These are phyloP conservation scores for Illadopsis cleaveri DNA, from an alignment of 2,113 vertebrate genomes.

Conservation along the genomic window DNA sequence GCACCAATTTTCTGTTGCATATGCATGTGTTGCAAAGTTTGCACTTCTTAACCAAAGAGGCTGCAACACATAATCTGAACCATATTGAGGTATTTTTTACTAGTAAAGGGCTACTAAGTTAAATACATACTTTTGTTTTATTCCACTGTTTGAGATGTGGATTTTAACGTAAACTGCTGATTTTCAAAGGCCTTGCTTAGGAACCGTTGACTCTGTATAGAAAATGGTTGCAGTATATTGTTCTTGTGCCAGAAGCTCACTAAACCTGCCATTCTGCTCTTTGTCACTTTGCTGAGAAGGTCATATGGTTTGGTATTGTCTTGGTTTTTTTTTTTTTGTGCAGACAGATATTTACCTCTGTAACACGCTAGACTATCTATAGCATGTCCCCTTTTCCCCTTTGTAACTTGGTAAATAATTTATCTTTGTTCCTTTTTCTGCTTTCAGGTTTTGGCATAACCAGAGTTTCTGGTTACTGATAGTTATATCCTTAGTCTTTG, in stretches of 20 bases:
- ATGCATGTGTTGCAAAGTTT: not conserved
- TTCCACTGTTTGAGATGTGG: not conserved
- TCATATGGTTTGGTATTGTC: not conserved
- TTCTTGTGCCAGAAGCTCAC: not conserved
- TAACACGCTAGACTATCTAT: not conserved
- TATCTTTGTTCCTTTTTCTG: not conserved
- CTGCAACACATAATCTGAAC: not conserved
- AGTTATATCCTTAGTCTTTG: not conserved
- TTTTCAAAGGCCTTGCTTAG: not conserved
- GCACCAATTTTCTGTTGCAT: not conserved
- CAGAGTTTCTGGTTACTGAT: not conserved
- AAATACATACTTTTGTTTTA: not conserved
- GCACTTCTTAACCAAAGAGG: not conserved
- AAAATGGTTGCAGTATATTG: not conserved
- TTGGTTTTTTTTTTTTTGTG: rapidly evolving
- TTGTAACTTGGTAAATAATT: not conserved
- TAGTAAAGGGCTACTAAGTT: not conserved
- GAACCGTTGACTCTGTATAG: not conserved
- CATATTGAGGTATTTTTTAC: not conserved
- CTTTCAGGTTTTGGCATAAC: not conserved
- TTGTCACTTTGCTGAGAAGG: not conserved
- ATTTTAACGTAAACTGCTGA: not conserved
- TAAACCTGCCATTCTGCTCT: not conserved
- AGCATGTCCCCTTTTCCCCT: not conserved
- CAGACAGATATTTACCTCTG: not conserved